These are phyloP conservation scores for Orientallactaga sibirica DNA, from an alignment of 2,797 vertebrate species.

Conservation along the genomic window DNA sequence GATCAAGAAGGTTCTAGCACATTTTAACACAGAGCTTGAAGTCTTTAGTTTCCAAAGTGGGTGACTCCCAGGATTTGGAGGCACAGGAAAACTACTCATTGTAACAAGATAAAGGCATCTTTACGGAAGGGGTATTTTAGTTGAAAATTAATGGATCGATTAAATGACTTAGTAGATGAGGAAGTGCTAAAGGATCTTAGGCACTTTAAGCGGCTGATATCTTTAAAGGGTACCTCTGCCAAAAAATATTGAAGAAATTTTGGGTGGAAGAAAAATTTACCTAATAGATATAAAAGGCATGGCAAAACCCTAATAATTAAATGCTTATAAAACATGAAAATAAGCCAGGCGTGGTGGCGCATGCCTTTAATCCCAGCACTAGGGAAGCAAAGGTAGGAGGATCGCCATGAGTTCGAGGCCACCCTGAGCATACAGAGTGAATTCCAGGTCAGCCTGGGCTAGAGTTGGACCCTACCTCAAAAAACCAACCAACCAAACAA, in stretches of 20 bases:
- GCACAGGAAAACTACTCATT: not conserved
- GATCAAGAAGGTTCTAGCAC: not conserved
- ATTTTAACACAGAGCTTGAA: not conserved
- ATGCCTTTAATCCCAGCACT: no score
- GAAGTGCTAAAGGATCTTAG: not conserved
- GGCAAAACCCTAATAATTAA: not conserved
- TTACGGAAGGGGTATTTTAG: not conserved
- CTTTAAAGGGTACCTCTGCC: not conserved
- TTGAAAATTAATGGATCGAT: not conserved
- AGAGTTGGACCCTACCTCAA: no score
- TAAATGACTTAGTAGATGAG: not conserved
- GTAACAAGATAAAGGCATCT: not conserved
- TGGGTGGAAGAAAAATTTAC: slow-evolving; percentile 26
- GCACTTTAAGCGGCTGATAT: not conserved
- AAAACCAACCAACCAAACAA: no score
- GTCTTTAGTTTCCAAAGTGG: slow-evolving; percentile 22
- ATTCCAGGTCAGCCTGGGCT: no score
- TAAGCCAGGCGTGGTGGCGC: no score
- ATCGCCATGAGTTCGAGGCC: no score
- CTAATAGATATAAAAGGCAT: not conserved
- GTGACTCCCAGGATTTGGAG: not conserved
- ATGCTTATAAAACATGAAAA: not conserved
- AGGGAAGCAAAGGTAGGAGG: no score
- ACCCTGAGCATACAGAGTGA: no score
- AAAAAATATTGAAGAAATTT: slow-evolving; percentile 28